These are phyloP conservation scores for Gallinago jamesoni DNA, from an alignment of 2,113 vertebrate genomes.

Conservation along the genomic window DNA sequence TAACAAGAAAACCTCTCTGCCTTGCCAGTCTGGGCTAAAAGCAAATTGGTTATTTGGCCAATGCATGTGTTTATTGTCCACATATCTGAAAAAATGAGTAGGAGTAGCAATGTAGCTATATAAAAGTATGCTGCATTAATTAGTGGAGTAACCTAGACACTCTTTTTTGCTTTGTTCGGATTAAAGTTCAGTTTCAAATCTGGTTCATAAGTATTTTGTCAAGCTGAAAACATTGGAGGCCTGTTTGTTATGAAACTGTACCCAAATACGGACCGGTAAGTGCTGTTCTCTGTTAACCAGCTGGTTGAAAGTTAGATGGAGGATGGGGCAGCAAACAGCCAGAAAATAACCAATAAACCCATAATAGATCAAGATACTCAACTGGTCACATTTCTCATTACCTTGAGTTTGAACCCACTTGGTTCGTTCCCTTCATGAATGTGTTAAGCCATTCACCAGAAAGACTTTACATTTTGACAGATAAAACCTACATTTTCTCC, in stretches of 20 bases:
- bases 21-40: slow-evolving; percentile 18
- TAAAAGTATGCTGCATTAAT: background rate
- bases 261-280: background rate
- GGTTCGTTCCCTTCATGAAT: background rate
- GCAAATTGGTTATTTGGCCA: slow-evolving; percentile 46
- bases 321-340: background rate
- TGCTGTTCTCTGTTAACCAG: background rate
- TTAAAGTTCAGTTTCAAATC: background rate
- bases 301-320: background rate
- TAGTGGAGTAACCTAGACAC: background rate
- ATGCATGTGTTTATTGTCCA: background rate
- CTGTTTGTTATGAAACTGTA: background rate
- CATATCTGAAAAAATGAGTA: background rate
- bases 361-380: background rate
- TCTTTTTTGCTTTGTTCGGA: background rate
- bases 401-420: background rate
- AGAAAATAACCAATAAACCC: background rate
- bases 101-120: background rate
- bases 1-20: slow-evolving; percentile 17
- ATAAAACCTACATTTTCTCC: background rate
- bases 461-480: background rate
- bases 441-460: background rate
- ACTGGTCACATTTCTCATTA: background rate
- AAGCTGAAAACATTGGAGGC: background rate
- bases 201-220: background rate